Evolutionary conservation across 2,113 vertebrate genomes (phyloP), one percentile per base, ranked within the genome.

Genomic region (Zootoca vivipara): DNA sequence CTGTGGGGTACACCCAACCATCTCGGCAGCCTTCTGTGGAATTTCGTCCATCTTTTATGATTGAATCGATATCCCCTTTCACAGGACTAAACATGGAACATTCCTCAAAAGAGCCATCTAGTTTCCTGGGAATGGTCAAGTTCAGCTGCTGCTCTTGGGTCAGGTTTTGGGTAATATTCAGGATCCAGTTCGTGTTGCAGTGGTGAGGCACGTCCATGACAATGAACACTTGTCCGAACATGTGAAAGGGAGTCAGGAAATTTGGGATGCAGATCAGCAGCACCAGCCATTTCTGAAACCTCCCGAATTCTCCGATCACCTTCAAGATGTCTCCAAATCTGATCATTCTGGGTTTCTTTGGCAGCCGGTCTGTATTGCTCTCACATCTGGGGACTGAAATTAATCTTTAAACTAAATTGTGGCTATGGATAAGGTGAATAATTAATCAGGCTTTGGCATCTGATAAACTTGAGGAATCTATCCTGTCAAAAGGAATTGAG

Each of bases 181-280:
- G 90, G 87, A 98, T 98, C 98, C 98, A 99, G 96, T 94, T 89
- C 20, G 97, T 98, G 72, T 98, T 92, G 4, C 98, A 99, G 94
- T 97, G 84, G 78, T 98, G 97, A 0, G 97, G 92, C 67, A 97
- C 96, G 0, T 73, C 40, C 0, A 95, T 33, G 1, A 95, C 96
- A 77, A 96, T 96, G 35, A 98, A 99, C 18, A 98, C 93, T 56
- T 99, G 98, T 4, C 93, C 85, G 4, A 99, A 98, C 87, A 98
- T 93, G 81, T 97, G 97, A 72, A 98, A 98, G 2, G 97, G 89
- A 0, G 87, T 62, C 0, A 94, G 97, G 94, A 92, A 97, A 33
- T 88, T 93, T 58, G 95, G 98, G 56, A 98, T 33, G 78, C 96
- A 92, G 6, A 98, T 88, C 0, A 96, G 84, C 20, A 97, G 78